Base-by-base conservation (phyloP, 2,113 vertebrate species). In the Mugil cephalus region DNA sequence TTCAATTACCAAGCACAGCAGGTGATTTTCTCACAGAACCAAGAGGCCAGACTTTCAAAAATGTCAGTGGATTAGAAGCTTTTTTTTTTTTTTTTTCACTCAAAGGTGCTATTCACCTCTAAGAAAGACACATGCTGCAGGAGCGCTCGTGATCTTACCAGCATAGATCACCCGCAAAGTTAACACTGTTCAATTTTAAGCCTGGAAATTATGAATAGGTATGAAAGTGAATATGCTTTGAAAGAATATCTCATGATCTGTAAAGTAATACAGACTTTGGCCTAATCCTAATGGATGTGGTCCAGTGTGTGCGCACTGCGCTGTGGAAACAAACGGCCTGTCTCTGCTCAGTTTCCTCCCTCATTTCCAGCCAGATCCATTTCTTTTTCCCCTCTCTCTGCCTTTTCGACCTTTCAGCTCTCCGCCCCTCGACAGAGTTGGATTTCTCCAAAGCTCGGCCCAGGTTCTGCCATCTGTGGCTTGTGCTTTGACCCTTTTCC, bases 401-500 rank as follows among this genome's bases (percentile, higher is more conserved):
- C 82, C 85, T 91, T 88, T 86, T 88, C 51, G 79, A 88, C 91
- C 84, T 84, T 65, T 65, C 34, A 74, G 76, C 68, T 83, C 74
- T 82, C 59, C 75, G 65, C 68, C 79, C 66, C 84, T 38, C 69
- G 67, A 69, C 67, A 56, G 62, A 83, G 77, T 75, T 82, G 68
- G 75, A 87, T 85, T 87, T 85, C 85, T 88, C n/a, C 80, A 78
- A 59, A 85, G 52, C 74, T 55, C 61, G 4, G 79, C 19, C 82
- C 8, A 46, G 59, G 46, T 78, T 82, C 72, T 79, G 82, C 91
- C 91, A 88, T 91, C 80, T 89, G 91, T 79, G 86, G 56, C 54
- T 84, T 89, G 88, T 80, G 82, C 85, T 90, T 66, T 89, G 89
- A 92, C 88, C 85, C 79, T 80, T 81, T 87, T 86, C 85, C 73